Conservation (phyloP, 2,888 invertebrate species). For the Tillus elongatus region DNA sequence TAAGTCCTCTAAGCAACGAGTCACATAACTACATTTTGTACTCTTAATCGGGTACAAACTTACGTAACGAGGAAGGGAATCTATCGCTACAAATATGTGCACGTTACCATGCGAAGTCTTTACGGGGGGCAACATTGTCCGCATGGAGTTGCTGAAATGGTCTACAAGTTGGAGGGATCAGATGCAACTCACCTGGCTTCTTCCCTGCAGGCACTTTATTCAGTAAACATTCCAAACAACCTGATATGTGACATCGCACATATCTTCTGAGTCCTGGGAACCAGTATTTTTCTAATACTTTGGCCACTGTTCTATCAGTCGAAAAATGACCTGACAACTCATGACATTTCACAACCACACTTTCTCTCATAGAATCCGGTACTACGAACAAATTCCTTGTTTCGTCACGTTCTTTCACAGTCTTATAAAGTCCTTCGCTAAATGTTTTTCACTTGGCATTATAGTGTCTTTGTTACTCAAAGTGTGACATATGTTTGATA, state of each 20-base stretch:
- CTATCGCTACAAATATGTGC: conserved; percentile 18
- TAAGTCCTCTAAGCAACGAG: too few relatives aligned
- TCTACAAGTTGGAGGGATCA: conserved; percentile 13
- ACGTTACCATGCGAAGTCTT: conserved; percentile 13
- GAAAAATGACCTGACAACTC: conserved; percentile 18
- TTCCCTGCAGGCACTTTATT: conserved; percentile 17
- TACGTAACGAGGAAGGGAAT: conserved; percentile 19
- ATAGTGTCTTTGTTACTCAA: too few relatives aligned
- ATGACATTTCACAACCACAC: conserved; percentile 9
- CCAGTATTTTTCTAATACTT: conserved; percentile 7
- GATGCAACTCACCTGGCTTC: conserved; percentile 16
- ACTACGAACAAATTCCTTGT: conserved; percentile 11
- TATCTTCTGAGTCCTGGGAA: conserved; percentile 19
- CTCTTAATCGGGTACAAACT: conserved; percentile 13
- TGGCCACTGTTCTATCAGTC: conserved; percentile 14
- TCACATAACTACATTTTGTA: too few relatives aligned
- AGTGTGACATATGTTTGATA: too few relatives aligned
- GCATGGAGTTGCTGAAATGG: conserved; percentile 17
- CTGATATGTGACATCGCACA: conserved; percentile 17
- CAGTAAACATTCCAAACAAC: conserved; percentile 22
- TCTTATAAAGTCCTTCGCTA: background rate
- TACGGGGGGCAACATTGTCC: conserved; percentile 19
- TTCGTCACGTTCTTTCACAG: background rate
- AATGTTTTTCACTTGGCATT: too few relatives aligned
- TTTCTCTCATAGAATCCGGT: conserved; percentile 10